Conservation (phyloP, 64 coral and sea anemone genomes). For the Actinia equina region DNA sequence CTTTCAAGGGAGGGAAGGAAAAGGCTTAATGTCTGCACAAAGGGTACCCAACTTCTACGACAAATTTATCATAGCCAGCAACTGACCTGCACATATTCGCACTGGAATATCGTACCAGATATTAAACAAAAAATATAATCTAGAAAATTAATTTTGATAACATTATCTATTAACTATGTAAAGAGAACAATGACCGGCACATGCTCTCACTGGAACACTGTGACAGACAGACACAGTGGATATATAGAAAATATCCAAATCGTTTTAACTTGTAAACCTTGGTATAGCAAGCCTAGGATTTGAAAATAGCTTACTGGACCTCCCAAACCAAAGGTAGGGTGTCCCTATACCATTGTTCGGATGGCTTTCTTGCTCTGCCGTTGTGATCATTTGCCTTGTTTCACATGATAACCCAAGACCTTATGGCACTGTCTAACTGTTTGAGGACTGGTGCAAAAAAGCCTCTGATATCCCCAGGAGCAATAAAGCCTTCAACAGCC, state of each 20-base stretch:
- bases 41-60: neutral
- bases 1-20: no score
- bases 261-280: no score
- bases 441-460: no score
- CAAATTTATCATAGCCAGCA: neutral
- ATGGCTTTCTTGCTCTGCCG: no score
- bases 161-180: neutral
- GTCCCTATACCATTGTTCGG: no score
- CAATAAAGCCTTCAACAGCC: no score
- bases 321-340: no score
- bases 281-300: neutral
- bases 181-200: conserved; percentile 4
- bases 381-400: no score
- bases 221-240: neutral
- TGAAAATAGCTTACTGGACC: no score
- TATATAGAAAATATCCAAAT: neutral
- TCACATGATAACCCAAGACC: no score
- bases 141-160: neutral
- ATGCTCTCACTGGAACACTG: conserved; percentile 30
- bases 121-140: neutral
- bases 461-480: no score
- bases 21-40: neutral
- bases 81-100: conserved; percentile 1
- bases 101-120: conserved; percentile 24
- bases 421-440: no score